Conservation (phyloP, 64 coral and sea anemone genomes). For the Montipora efflorescens region DNA sequence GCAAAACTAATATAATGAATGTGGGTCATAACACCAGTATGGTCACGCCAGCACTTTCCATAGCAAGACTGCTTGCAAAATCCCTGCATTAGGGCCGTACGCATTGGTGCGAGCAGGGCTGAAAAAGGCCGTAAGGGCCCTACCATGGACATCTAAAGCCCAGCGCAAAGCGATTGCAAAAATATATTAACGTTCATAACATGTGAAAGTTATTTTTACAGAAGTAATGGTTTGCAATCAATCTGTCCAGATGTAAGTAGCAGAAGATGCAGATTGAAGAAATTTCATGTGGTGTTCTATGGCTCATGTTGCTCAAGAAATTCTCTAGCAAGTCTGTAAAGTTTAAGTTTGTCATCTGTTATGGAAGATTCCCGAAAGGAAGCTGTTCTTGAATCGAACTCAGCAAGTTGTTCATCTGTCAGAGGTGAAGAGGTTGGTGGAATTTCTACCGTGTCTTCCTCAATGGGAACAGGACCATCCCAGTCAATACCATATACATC, state of each 20-base stretch:
- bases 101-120: neutral
- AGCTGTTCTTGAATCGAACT: no score
- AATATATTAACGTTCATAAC: neutral
- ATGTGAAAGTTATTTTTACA: neutral
- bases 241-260: neutral
- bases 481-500: no score
- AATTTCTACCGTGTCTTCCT: no score
- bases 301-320: conserved; percentile 1
- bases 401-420: no score
- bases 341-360: no score
- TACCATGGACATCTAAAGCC: neutral
- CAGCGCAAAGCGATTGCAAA: neutral
- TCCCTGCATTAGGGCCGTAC: no score
- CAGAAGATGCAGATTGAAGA: neutral
- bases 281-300: neutral
- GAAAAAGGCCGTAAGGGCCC: neutral
- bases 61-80: neutral
- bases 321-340: no score
- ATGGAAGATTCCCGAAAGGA: no score
- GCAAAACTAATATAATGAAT: neutral
- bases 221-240: neutral
- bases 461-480: no score
- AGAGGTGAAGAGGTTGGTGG: no score
- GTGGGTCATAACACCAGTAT: neutral
- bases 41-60: neutral